Percentiles rank a stretch among this genome's conserved stretches.
phyloP scores from a whole-genome alignment of 2,797 vertebrate species.

The Cyprinodon diabolis region DNA sequence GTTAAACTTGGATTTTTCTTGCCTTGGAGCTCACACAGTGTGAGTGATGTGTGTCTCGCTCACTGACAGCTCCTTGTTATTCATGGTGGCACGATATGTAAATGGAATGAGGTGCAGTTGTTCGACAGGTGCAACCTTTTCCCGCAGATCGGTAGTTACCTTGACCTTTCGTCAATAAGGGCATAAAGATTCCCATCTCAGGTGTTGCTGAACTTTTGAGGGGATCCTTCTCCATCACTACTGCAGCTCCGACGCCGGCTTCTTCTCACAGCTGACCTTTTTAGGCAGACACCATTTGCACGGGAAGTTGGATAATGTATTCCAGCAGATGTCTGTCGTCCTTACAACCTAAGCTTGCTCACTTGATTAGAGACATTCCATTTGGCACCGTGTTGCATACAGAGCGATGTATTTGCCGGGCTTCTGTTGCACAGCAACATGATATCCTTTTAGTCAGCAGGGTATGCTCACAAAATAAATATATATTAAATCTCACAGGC shows the following conservation, averaged over 20 bases:
- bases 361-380: conserved; percentile 52
- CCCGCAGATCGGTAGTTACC: conserved; percentile 59
- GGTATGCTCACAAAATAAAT: conserved; percentile 27
- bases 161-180: conserved; percentile 76
- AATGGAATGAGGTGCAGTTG: conserved; percentile 48
- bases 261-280: conserved; percentile 72
- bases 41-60: not conserved
- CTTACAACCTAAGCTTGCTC: conserved; percentile 33
- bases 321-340: conserved; percentile 54
- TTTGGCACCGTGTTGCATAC: conserved; percentile 12
- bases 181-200: conserved; percentile 47
- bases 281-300: conserved; percentile 47
- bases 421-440: conserved; percentile 18
- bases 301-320: conserved; percentile 68
- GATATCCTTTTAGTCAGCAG: conserved; percentile 39
- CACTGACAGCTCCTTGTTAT: conserved; percentile 38
- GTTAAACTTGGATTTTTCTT: not conserved
- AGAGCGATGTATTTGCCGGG: conserved; percentile 31
- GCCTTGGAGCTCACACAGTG: not conserved
- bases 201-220: conserved; percentile 64
- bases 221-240: conserved; percentile 62
- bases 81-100: conserved; percentile 48
- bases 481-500: not conserved
- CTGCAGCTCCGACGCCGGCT: conserved; percentile 26
- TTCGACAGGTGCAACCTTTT: conserved; percentile 72